Evolutionary conservation across 2,888 invertebrate species (phyloP).

Genomic region (Formica aserva): DNA sequence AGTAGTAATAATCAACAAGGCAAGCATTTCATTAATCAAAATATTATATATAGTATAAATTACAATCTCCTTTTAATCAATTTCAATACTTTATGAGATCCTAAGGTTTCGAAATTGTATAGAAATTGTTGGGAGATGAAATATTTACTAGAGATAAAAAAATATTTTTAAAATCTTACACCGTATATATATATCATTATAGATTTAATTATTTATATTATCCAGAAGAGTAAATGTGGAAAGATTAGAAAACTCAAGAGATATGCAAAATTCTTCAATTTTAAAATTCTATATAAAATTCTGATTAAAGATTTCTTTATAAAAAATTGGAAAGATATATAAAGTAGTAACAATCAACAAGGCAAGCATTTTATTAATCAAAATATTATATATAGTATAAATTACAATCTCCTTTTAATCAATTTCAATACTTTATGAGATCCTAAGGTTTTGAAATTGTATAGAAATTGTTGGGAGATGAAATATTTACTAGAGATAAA

Average conservation of each 20-base stretch:
- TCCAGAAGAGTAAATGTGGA: background rate
- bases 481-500: background rate
- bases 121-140: background rate
- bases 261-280: background rate
- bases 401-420: background rate
- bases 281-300: background rate
- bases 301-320: background rate
- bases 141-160: background rate
- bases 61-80: background rate
- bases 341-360: background rate
- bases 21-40: background rate
- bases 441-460: background rate
- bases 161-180: background rate
- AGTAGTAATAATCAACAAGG: background rate
- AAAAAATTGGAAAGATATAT: background rate
- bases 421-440: background rate
- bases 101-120: background rate
- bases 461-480: background rate
- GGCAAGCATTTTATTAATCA: background rate
- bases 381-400: background rate
- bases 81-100: background rate
- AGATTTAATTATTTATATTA: background rate
- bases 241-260: too few relatives aligned
- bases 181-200: background rate
- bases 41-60: background rate